A percentile compares a stretch with the other conserved stretches of the same genome.
Evolutionary conservation across 2,888 invertebrate genomes (phyloP).

Genomic region (Spilarctia lutea): DNA sequence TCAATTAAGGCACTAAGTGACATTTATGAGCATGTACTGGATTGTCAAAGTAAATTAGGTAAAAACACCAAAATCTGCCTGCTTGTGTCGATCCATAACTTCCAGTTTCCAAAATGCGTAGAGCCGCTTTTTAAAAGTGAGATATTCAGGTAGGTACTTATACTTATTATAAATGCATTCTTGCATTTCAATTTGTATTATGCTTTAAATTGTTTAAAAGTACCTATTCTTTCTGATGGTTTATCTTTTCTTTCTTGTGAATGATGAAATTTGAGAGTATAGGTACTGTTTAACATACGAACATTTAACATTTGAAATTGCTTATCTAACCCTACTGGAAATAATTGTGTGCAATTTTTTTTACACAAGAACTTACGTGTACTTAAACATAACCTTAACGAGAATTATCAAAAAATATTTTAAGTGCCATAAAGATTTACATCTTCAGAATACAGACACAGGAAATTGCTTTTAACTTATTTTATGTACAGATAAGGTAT

Average conservation of each 20-base stretch:
- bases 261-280: background rate
- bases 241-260: background rate
- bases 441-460: background rate
- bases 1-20: no score
- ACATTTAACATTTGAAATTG: background rate
- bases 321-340: constrained; percentile 31
- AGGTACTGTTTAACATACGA: background rate
- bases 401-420: background rate
- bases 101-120: no score
- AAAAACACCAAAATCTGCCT: no score
- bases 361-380: background rate
- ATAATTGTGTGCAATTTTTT: constrained; percentile 26
- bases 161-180: no score
- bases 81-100: no score
- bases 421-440: constrained; percentile 1
- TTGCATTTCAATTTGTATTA: background rate
- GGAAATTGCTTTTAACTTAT: background rate
- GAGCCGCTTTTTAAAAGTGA: no score
- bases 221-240: background rate
- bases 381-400: background rate
- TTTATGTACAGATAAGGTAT: background rate
- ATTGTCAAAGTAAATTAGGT: no score
- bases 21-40: no score
- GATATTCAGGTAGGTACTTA: no score
- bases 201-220: background rate